Evolutionary conservation across 2,888 invertebrate species (phyloP).

Genomic region (Acleris laterana): DNA sequence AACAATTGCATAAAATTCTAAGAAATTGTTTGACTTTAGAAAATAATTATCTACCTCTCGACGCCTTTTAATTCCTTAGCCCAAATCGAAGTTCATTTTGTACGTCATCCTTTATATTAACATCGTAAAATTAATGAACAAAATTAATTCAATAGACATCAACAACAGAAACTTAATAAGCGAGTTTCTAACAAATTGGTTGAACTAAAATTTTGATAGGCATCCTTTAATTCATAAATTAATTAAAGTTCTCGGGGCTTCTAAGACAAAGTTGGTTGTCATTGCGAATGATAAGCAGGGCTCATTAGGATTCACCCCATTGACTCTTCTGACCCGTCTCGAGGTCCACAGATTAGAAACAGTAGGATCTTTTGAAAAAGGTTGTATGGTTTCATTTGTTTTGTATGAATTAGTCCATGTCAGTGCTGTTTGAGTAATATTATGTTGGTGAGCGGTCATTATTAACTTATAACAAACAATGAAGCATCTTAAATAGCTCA

Average conservation of each 20-base stretch:
- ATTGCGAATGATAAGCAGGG: constrained; percentile 76
- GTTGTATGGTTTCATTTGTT: no score
- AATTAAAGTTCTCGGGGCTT: constrained; percentile 69
- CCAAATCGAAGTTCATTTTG: constrained; percentile 1
- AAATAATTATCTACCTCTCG: background rate
- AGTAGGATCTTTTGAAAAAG: constrained; percentile 8
- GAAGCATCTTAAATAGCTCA: no score
- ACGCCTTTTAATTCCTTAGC: background rate
- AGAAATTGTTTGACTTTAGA: no score
- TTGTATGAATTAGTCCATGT: no score
- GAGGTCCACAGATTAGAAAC: constrained; percentile 14
- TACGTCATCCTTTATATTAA: constrained; percentile 16
- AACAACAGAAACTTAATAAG: constrained; percentile 27
- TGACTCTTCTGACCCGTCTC: constrained; percentile 35
- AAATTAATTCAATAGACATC: constrained; percentile 24
- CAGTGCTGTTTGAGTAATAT: no score
- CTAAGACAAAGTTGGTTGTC: constrained; percentile 61
- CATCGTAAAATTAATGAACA: constrained; percentile 13
- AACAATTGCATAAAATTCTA: no score
- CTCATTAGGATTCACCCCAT: constrained; percentile 66
- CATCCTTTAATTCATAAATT: constrained; percentile 76
- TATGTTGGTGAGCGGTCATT: no score
- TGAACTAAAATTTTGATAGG: constrained; percentile 61
- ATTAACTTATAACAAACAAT: no score
- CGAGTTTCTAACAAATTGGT: constrained; percentile 46